A percentile compares a stretch with the other conserved stretches of the same genome.
These are phyloP conservation scores for Phycodurus eques DNA, from an alignment of 2,113 vertebrate genomes.

Conservation along the genomic window DNA sequence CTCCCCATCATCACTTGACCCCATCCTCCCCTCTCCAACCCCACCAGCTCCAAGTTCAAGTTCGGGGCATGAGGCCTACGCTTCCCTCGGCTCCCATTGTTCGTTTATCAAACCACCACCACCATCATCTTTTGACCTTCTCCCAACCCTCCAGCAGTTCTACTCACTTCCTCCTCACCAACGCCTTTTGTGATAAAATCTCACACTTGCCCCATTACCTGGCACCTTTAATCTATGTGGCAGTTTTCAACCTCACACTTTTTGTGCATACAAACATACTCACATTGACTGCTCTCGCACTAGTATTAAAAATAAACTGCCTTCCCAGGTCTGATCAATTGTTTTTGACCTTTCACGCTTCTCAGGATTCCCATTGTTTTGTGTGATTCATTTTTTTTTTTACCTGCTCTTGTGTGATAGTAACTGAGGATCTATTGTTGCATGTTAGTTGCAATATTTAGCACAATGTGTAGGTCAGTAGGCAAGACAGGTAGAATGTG, in stretches of 20 bases:
- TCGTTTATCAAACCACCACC: conserved; percentile 7
- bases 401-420: conserved; percentile 16
- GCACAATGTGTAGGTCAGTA: conserved; percentile 42
- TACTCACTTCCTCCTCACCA: conserved; percentile 11
- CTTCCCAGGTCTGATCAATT: conserved; percentile 46
- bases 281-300: conserved; percentile 47
- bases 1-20: conserved; percentile 38
- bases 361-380: conserved; percentile 44
- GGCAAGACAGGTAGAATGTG: conserved; percentile 27
- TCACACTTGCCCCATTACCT: conserved; percentile 14
- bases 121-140: background rate
- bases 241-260: conserved; percentile 8
- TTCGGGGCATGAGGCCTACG: conserved; percentile 62
- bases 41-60: conserved; percentile 64
- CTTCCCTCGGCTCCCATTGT: conserved; percentile 32
- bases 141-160: background rate
- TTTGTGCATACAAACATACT: conserved; percentile 19
- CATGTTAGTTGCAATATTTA: conserved; percentile 53
- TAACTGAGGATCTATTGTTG: conserved; percentile 44
- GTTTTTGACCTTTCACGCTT: conserved; percentile 38
- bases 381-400: conserved; percentile 53
- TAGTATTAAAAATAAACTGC: conserved; percentile 57
- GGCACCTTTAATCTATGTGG: background rate
- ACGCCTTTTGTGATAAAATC: conserved; percentile 27
- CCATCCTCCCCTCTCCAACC: conserved; percentile 38